phyloP scores from a whole-genome alignment of 1,140 invertebrate genomes.

The Bombus fervidus region DNA sequence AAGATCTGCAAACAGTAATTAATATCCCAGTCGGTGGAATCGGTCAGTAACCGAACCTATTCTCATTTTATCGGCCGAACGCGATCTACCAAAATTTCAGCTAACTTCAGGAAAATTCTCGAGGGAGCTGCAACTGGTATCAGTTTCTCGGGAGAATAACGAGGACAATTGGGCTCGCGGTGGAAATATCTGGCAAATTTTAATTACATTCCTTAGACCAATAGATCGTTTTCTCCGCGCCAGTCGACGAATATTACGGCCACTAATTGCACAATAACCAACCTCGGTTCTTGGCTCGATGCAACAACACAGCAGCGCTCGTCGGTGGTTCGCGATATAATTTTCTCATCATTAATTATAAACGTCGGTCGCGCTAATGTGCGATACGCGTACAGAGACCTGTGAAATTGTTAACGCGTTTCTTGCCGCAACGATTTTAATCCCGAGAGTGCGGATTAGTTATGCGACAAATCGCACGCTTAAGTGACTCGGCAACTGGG shows the following conservation, averaged over 20 bases:
- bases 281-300: background rate
- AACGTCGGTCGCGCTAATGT: constrained; percentile 5
- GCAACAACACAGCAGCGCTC: background rate
- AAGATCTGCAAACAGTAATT: background rate
- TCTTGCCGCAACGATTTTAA: constrained; percentile 30
- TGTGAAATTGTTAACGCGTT: constrained; percentile 32
- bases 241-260: constrained; percentile 7
- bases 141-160: background rate
- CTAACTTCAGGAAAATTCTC: background rate
- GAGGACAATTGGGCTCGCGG: background rate
- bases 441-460: constrained; percentile 11
- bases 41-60: too few species aligned
- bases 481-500: background rate
- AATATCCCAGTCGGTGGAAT: background rate
- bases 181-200: constrained; percentile 40
- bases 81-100: constrained; percentile 18
- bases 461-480: constrained; percentile 21
- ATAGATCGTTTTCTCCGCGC: constrained; percentile 29
- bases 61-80: background rate
- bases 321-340: background rate
- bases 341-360: constrained; percentile 40
- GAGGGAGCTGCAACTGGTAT: background rate
- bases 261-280: constrained; percentile 41
- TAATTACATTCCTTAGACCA: constrained; percentile 35
- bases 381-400: background rate